phyloP scores from a whole-genome alignment of 2,113 vertebrate species.

The Heloderma charlesbogerti region DNA sequence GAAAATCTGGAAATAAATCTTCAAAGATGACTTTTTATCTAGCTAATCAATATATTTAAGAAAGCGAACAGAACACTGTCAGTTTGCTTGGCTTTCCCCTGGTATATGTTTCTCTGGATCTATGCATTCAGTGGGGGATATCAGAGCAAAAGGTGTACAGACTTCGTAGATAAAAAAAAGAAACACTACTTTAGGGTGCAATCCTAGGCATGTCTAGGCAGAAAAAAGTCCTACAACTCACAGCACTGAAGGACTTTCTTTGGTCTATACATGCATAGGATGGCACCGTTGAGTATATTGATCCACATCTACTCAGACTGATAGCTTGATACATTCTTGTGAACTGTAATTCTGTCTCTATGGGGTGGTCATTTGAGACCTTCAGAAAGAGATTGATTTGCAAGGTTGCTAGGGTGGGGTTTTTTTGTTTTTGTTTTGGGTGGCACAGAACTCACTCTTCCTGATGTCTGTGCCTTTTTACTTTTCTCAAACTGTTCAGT shows the following conservation, averaged over 20 bases:
- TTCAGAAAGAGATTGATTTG: background rate
- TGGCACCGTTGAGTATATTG: slow-evolving; percentile 38
- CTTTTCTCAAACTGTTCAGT: slow-evolving; percentile 48
- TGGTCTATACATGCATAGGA: no score
- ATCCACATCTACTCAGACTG: slow-evolving; percentile 44
- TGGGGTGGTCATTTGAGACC: background rate
- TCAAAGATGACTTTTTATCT: slow-evolving; percentile 54
- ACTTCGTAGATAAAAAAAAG: slow-evolving; percentile 40
- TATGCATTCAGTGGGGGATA: background rate
- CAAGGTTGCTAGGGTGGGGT: no score
- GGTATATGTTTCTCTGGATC: slow-evolving; percentile 35
- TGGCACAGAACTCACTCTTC: slow-evolving; percentile 29
- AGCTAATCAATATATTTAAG: slow-evolving; percentile 41
- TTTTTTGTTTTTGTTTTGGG: background rate
- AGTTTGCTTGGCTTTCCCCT: slow-evolving; percentile 48
- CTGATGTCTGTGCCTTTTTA: slow-evolving; percentile 14
- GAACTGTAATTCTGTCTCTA: background rate
- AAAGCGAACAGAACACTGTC: background rate
- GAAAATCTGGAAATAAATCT: slow-evolving; percentile 44
- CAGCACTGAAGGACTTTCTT: no score
- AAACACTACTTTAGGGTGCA: slow-evolving; percentile 35
- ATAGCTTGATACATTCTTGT: slow-evolving; percentile 32
- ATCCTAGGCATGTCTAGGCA: no score
- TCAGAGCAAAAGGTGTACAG: slow-evolving; percentile 34
- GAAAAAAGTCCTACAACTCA: no score